These are phyloP conservation scores for Blomia tropicalis DNA, from an alignment of 2,888 invertebrate genomes.

Conservation along the genomic window DNA sequence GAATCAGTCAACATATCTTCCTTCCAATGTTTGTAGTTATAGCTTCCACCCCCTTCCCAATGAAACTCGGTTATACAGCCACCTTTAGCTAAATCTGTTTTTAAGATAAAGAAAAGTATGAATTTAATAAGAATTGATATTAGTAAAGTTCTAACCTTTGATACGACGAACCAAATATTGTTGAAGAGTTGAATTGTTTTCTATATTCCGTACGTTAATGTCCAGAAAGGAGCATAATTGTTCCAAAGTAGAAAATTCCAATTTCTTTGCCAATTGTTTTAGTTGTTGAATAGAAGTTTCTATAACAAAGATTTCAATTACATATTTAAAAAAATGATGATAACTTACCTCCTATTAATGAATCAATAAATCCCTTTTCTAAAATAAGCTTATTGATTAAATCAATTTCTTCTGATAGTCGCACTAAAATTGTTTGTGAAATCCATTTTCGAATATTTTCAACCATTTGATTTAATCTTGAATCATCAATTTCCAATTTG, in stretches of 20 bases:
- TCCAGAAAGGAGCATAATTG: conserved; percentile 62
- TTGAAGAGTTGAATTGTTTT: conserved; percentile 47
- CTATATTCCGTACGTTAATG: conserved; percentile 35
- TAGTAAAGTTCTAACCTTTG: conserved; percentile 36
- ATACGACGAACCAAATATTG: conserved; percentile 67
- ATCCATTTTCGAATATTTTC: conserved; percentile 72
- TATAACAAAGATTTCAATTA: conserved; percentile 28
- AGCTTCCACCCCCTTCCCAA: conserved; percentile 65
- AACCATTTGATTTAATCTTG: conserved; percentile 56
- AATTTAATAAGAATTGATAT: not conserved
- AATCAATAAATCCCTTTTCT: conserved; percentile 45
- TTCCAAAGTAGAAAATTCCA: conserved; percentile 45
- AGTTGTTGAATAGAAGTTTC: conserved; percentile 55
- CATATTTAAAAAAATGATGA: not conserved
- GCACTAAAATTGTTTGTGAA: conserved; percentile 60
- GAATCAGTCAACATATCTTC: conserved; percentile 70
- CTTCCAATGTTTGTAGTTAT: conserved; percentile 60
- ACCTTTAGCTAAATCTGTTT: conserved; percentile 54
- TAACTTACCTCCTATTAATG: conserved; percentile 40
- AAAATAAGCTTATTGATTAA: conserved; percentile 52
- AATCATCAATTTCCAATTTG: conserved; percentile 48
- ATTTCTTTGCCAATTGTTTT: conserved; percentile 50
- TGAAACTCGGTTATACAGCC: conserved; percentile 74
- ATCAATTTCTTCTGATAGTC: conserved; percentile 56
- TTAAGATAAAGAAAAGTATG: no score